phyloP scores from a whole-genome alignment of 1,140 invertebrate genomes.

The Pseudoatta argentina region DNA sequence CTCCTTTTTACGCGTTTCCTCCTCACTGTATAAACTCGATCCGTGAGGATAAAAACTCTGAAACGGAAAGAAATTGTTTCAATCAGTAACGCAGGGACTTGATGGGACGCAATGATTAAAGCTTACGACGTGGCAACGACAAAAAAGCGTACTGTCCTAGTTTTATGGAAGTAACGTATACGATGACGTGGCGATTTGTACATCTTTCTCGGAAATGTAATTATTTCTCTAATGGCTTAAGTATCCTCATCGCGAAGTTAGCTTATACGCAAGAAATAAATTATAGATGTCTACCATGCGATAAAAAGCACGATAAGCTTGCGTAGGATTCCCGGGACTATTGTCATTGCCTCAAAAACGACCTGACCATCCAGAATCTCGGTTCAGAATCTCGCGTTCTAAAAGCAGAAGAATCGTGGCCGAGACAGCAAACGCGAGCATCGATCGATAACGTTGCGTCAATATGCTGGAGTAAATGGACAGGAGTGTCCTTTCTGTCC shows the following conservation, averaged over 20 bases:
- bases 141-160: conserved; percentile 20
- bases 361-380: conserved; percentile 16
- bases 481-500: conserved; percentile 64
- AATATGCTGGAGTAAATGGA: conserved; percentile 33
- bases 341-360: conserved; percentile 60
- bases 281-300: conserved; percentile 33
- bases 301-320: conserved; percentile 69
- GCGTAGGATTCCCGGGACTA: conserved; percentile 41
- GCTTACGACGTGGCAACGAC: not conserved
- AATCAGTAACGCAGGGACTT: conserved; percentile 2
- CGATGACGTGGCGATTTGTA: conserved; percentile 22
- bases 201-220: conserved; percentile 27
- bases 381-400: conserved; percentile 30
- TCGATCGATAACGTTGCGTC: conserved; percentile 69
- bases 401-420: conserved; percentile 63
- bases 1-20: conserved; percentile 64
- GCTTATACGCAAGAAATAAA: conserved; percentile 52
- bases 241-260: not conserved
- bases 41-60: conserved; percentile 24
- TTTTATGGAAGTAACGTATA: conserved; percentile 21
- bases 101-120: conserved; percentile 35
- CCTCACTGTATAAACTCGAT: conserved; percentile 40
- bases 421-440: conserved; percentile 51
- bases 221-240: conserved; percentile 43
- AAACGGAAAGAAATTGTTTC: conserved; percentile 42